Evolutionary conservation across 1,140 invertebrate genomes (phyloP), one percentile per base, ranked within the genome.

Genomic region (Microplitis mediator): DNA sequence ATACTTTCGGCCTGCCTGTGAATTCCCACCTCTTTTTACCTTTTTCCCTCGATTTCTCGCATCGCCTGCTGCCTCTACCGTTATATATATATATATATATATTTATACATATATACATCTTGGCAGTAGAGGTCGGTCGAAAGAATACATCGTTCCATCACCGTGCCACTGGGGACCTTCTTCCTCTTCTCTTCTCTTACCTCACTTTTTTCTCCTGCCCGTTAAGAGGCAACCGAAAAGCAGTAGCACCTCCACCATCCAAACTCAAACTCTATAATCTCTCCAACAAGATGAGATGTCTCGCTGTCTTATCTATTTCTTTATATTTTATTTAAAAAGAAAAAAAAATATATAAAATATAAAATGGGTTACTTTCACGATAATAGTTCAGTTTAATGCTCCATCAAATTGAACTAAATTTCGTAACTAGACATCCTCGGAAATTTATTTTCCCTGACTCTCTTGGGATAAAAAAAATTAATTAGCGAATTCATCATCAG

Each of bases 131-230:
- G 39, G 9, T 4, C 9, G 58, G 35, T 35, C 32, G 56, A 54
- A 68, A 52, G 63, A 71, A 52, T 72, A 63, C 69, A 69, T 63
- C 73, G 73, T 62, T 74, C 73, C 69, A 74, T 74, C 73, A 74
- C 65, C 39, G 52, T 23, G 51, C 60, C 65, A 64, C 69, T 4
- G 14, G 69, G 65, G 69, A 69, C 39, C 16, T 13, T 62, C 36
- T 34, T 64, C 32, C 34, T 45, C 23, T 23, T 23, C 23, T 23
- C 23, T 23, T n/a, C 23, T n/a, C 23, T 36, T 62, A 31, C 58
- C 56, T 36, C 61, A 31, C 63, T 14, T 45, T 36, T 45, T 34
- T n/a, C 60, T 65, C 3, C 36, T 56, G 60, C 11, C 60, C 32
- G 50, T 34, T 54, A 32, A 52, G 50, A 65, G 13, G 11, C 63